Evolutionary conservation across 2,797 vertebrate species (phyloP).

Genomic region (Cichlasoma orientale): DNA sequence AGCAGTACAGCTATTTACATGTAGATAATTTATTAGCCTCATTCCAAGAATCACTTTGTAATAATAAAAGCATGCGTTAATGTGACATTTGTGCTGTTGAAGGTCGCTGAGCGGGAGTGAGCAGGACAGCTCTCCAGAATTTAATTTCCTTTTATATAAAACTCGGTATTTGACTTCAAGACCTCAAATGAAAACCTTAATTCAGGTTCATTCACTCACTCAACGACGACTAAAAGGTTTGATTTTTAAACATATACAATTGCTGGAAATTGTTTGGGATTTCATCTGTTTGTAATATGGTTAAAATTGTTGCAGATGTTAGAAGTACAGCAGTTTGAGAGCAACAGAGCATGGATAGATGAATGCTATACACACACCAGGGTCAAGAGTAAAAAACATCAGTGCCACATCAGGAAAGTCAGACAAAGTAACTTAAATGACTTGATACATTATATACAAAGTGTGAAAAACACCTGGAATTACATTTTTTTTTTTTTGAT

Average conservation of each 20-base stretch:
- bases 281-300: not conserved
- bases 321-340: not conserved
- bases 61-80: not conserved
- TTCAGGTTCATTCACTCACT: not conserved
- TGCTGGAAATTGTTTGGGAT: not conserved
- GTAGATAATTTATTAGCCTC: not conserved
- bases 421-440: not conserved
- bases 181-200: not conserved
- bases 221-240: not conserved
- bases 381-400: not conserved
- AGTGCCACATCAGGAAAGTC: not conserved
- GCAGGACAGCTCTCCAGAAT: not conserved
- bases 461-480: not conserved
- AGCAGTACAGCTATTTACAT: not conserved
- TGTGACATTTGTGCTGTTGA: slow-evolving; percentile 4
- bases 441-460: not conserved
- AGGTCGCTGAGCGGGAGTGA: not conserved
- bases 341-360: not conserved
- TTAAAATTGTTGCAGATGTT: not conserved
- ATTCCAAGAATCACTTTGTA: not conserved
- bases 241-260: not conserved
- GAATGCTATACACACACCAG: not conserved
- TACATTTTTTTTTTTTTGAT: no score
- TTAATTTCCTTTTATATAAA: slow-evolving; percentile 4
- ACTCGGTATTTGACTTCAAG: not conserved